phyloP scores from a whole-genome alignment of 2,113 vertebrate genomes.

The Plecotus auritus region DNA sequence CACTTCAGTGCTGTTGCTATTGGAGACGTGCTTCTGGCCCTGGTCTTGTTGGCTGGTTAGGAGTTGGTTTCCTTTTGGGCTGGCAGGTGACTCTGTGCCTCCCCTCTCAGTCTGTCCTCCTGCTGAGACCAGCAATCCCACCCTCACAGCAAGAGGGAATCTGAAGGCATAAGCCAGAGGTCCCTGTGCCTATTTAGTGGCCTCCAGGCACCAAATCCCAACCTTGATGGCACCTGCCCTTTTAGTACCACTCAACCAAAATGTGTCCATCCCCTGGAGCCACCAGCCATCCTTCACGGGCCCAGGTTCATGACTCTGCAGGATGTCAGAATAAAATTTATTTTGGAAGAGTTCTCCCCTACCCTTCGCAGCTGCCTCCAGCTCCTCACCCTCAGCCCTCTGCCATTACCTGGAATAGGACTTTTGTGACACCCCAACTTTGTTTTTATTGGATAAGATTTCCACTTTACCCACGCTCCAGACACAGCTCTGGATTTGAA shows the following conservation, averaged over 20 bases:
- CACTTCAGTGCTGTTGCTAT: fast-evolving
- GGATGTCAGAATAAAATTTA: neutral
- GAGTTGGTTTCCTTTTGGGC: neutral
- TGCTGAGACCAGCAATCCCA: neutral
- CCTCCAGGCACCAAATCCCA: neutral
- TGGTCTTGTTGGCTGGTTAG: too few relatives aligned
- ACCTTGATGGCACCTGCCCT: neutral
- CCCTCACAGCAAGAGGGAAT: neutral
- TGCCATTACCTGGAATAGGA: neutral
- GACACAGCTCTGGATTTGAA: neutral
- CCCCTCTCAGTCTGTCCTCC: neutral
- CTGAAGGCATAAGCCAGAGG: neutral
- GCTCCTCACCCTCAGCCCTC: neutral
- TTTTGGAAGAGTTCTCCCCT: neutral
- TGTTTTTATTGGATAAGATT: neutral
- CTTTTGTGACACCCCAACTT: neutral
- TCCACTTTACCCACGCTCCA: neutral
- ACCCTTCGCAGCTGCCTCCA: neutral
- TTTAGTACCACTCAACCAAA: neutral
- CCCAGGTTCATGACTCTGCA: neutral
- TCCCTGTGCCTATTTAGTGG: neutral
- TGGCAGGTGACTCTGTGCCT: neutral
- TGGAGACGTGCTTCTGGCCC: neutral
- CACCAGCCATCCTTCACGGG: neutral
- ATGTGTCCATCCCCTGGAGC: neutral